Percentiles rank a stretch among this genome's conserved stretches.
Evolutionary conservation across 1,140 invertebrate genomes (phyloP).

Genomic region (Drosophila albomicans): DNA sequence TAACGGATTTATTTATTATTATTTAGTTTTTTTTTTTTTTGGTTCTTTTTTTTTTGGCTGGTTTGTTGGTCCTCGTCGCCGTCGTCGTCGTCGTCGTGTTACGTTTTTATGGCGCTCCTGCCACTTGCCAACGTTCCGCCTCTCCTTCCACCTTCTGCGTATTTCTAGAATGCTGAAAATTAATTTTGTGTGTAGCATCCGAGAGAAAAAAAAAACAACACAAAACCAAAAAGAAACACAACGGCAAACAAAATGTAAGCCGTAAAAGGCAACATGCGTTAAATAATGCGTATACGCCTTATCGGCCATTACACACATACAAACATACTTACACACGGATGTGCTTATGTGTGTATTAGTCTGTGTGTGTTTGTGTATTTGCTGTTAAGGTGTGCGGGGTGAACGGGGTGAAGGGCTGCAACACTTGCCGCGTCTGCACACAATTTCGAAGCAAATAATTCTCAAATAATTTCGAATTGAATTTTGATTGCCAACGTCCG

Average conservation of each 20-base stretch:
- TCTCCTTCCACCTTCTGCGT: conserved; percentile 3
- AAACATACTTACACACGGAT: not conserved
- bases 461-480: conserved; percentile 23
- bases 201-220: conserved; percentile 27
- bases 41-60: too few species aligned
- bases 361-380: not conserved
- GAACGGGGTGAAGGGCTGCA: not conserved
- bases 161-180: conserved; percentile 50
- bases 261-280: conserved; percentile 63
- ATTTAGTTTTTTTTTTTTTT: conserved; percentile 61
- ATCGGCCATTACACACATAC: conserved; percentile 47
- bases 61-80: conserved; percentile 2
- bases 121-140: conserved; percentile 6
- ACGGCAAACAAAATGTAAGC: conserved; percentile 35
- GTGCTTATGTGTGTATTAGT: not conserved
- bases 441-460: conserved; percentile 29
- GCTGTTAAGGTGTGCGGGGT: not conserved
- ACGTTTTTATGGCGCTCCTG: conserved; percentile 38
- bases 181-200: conserved; percentile 63
- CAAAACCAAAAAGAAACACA: not conserved
- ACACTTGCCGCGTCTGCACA: not conserved
- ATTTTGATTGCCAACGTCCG: conserved; percentile 8
- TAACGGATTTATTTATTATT: conserved; percentile 82
- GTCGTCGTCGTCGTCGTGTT: conserved; percentile 23
- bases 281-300: conserved; percentile 66